Percentiles rank a stretch among this genome's conserved stretches.
Evolutionary conservation across 2,888 invertebrate genomes (phyloP).

Genomic region (Pachydiplax longipennis): DNA sequence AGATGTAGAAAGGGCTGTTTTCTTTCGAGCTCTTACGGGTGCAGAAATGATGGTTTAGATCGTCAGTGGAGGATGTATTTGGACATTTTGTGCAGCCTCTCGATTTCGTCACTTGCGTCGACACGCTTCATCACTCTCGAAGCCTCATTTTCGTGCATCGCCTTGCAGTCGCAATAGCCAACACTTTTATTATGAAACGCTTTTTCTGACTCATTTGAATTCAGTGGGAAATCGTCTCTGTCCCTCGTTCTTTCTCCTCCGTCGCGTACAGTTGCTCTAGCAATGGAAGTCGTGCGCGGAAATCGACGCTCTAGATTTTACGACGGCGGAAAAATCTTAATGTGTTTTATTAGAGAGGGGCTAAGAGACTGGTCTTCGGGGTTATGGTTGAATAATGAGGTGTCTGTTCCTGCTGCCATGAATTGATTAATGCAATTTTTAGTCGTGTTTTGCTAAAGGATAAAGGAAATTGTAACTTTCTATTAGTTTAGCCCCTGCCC

Average conservation of each 20-base stretch:
- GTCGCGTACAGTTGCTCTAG: neutral
- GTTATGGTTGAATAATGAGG: no score
- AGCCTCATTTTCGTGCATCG: neutral
- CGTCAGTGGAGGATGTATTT: slow-evolving; percentile 1
- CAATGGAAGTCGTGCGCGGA: neutral
- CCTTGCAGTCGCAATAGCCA: neutral
- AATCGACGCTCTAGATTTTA: slow-evolving; percentile 6
- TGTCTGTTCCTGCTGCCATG: no score
- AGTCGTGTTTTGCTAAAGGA: no score
- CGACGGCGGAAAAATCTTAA: neutral
- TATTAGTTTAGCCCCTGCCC: no score
- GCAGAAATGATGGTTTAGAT: neutral
- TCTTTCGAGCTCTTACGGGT: neutral
- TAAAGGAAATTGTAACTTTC: no score
- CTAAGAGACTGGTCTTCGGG: no score
- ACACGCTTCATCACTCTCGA: slow-evolving; percentile 17
- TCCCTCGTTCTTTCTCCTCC: neutral
- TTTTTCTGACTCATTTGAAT: slow-evolving; percentile 33
- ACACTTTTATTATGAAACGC: slow-evolving; percentile 35
- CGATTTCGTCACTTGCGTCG: neutral
- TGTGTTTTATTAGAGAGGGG: no score
- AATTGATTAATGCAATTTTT: no score
- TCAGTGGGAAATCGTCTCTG: slow-evolving; percentile 12
- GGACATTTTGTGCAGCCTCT: slow-evolving; percentile 4
- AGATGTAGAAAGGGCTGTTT: neutral